These are phyloP conservation scores for Antedon mediterranea DNA, from an alignment of 53 echinoderm and acorn worm genomes.

Conservation along the genomic window DNA sequence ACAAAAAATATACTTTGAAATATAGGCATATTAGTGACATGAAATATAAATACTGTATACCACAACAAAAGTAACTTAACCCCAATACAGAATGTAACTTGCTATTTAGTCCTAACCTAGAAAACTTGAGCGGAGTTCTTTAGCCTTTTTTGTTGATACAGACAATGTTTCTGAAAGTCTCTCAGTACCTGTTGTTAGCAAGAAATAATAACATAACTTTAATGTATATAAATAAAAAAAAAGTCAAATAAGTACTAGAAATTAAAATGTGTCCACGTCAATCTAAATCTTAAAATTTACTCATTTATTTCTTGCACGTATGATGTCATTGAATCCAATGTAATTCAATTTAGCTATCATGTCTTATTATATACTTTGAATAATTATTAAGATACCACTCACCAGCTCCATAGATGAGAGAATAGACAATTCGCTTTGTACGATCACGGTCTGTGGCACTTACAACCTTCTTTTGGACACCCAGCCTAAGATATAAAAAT, in stretches of 20 bases:
- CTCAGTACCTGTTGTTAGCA: slow-evolving; percentile 58
- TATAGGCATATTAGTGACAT: too few relatives aligned
- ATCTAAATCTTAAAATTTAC: too few relatives aligned
- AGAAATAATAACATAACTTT: too few relatives aligned
- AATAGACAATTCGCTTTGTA: slow-evolving; percentile 93
- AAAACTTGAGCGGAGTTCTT: slow-evolving; percentile 68
- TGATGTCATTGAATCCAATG: too few relatives aligned
- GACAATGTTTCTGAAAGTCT: slow-evolving; percentile 69
- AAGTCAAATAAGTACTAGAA: too few relatives aligned
- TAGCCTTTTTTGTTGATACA: slow-evolving; percentile 56
- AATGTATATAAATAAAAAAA: too few relatives aligned
- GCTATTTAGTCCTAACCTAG: slow-evolving; percentile 43
- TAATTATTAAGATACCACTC: slow-evolving; percentile 11
- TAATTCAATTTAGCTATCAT: too few relatives aligned
- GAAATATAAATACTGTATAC: too few relatives aligned
- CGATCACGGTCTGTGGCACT: slow-evolving; percentile 53
- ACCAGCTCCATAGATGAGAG: slow-evolving; percentile 94
- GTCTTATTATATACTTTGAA: background rate
- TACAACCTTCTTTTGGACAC: slow-evolving; percentile 32
- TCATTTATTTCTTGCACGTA: too few relatives aligned
- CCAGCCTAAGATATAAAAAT: slow-evolving; percentile 38
- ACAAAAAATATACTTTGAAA: too few relatives aligned
- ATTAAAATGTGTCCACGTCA: background rate
- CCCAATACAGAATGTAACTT: too few relatives aligned
- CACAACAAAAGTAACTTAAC: too few relatives aligned